phyloP scores from a whole-genome alignment of 2,888 invertebrate genomes.

The Platycheirus albimanus region DNA sequence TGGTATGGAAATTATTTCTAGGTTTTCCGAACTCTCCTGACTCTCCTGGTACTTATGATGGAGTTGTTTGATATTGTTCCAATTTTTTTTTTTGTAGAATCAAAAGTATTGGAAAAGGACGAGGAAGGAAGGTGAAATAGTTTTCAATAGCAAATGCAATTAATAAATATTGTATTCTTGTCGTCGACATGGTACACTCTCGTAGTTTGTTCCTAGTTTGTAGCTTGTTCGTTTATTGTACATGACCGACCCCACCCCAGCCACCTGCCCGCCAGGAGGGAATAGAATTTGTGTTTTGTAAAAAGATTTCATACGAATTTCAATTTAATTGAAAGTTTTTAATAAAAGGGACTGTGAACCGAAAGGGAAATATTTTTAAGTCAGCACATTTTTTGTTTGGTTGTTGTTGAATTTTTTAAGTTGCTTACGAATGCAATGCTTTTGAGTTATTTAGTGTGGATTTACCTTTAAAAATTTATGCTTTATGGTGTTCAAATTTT shows the following conservation, averaged over 20 bases:
- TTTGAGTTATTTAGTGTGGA: neutral
- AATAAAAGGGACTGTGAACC: neutral
- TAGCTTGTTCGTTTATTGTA: too few species aligned
- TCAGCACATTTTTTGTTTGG: neutral
- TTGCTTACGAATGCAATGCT: neutral
- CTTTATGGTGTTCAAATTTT: neutral
- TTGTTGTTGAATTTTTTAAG: neutral
- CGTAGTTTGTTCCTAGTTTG: too few species aligned
- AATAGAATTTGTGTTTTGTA: conserved; percentile 9
- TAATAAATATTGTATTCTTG: conserved; percentile 57
- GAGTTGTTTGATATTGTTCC: conserved; percentile 26
- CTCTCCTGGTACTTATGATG: neutral
- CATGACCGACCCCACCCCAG: too few species aligned
- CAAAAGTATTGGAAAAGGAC: conserved; percentile 5
- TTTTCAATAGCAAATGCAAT: conserved; percentile 64
- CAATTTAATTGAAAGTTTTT: conserved; percentile 37
- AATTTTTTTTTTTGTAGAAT: conserved; percentile 19
- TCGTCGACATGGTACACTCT: conserved; percentile 1
- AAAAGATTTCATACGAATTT: conserved; percentile 32
- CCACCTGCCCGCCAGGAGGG: conserved; percentile 10
- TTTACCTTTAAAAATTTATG: too few species aligned
- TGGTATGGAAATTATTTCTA: neutral
- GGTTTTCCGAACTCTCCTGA: neutral
- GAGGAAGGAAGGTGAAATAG: conserved; percentile 10
- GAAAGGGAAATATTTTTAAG: conserved; percentile 5